Percentiles rank a stretch among this genome's conserved stretches.
These are phyloP conservation scores for Drosophila prosaltans DNA, from an alignment of 1,140 invertebrate genomes.

Conservation along the genomic window DNA sequence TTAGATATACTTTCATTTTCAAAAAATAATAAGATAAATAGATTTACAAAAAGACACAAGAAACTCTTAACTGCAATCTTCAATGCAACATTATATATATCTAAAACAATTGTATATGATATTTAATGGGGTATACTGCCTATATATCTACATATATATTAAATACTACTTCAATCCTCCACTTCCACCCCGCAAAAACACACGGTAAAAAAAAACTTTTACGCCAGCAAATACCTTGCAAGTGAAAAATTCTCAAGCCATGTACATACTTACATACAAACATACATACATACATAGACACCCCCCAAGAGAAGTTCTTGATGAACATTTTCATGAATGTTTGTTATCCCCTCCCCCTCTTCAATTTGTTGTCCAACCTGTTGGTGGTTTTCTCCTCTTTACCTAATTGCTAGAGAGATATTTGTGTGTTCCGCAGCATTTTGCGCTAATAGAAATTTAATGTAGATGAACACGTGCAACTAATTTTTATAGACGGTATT, in stretches of 20 bases:
- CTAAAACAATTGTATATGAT: constrained; percentile 44
- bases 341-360: not conserved
- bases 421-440: constrained; percentile 25
- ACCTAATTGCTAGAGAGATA: constrained; percentile 59
- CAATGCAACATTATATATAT: too few species aligned
- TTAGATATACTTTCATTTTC: too few species aligned
- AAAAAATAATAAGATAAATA: too few species aligned
- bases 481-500: constrained; percentile 35
- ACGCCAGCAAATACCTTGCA: constrained; percentile 41
- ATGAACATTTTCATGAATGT: constrained; percentile 40
- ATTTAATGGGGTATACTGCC: not conserved
- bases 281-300: constrained; percentile 19
- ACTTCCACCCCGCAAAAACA: not conserved
- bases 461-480: constrained; percentile 66
- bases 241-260: constrained; percentile 51
- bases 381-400: constrained; percentile 11
- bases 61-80: too few species aligned
- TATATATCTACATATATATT: not conserved
- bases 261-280: constrained; percentile 16
- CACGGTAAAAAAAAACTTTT: constrained; percentile 40
- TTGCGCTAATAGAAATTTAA: constrained; percentile 71
- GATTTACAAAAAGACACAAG: too few species aligned
- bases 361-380: not conserved
- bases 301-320: constrained; percentile 24
- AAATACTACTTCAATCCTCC: constrained; percentile 39